Evolutionary conservation across 2,113 vertebrate species (phyloP), one percentile per base, ranked within the genome.

Genomic region (Podiceps cristatus): DNA sequence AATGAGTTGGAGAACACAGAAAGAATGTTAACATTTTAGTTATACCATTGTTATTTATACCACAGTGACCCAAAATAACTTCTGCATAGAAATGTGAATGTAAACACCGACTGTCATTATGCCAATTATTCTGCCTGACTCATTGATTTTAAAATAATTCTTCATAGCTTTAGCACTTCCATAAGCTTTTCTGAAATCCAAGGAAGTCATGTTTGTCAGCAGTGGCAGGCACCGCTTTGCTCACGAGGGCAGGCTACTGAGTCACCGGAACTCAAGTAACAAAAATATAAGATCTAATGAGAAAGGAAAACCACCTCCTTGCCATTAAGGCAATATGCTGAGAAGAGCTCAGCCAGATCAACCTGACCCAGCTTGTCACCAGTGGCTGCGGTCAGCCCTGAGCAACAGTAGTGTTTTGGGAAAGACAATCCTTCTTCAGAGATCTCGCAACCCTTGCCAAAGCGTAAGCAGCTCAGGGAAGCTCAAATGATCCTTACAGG

Each of bases 41-140:
- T 86, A 93, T 52, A 23, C 31, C 44, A 14, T 37, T 87, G 64
- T 89, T 95, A 91, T 96, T 96, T 86, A 86, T 83, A 79, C 18
- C 33, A 42, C 5, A 44, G 84, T 68, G 58, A 80, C 74, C 52
- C 31, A 77, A 96, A 89, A 95, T 84, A 95, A 79, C 19, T 90
- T 73, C 80, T 68, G 24, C 77, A 80, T 82, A 62, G 44, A 91
- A 66, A 91, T 50, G n/a, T 52, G 4, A 9, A 84, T 78, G 64
- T 88, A 93, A 96, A 90, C 76, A 85, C 19, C n/a, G 24, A 17
- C 56, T 68, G 35, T 67, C 42, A 91, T 94, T 94, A 79, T 85
- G 31, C 45, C 80, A 87, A 50, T 87, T 87, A 90, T 79, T 95
- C 62, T 91, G 44, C 37, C 68, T 71, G 28, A 71, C 31, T 93